A percentile compares a stretch with the other conserved stretches of the same genome.
These are phyloP conservation scores for Diaprepes abbreviatus DNA, from an alignment of 2,888 invertebrate genomes.

Conservation along the genomic window DNA sequence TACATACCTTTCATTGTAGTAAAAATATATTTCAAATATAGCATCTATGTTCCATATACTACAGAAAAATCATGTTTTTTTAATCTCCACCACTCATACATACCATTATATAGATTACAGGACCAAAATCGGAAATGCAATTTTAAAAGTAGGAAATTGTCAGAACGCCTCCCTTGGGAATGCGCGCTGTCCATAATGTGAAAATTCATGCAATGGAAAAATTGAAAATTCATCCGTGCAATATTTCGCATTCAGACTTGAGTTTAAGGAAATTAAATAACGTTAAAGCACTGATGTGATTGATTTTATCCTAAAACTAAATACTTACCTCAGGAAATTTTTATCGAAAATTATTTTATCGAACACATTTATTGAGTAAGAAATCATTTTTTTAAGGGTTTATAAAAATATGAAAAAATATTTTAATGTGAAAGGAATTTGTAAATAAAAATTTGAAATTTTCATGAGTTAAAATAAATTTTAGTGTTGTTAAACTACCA, in stretches of 20 bases:
- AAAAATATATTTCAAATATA: too few species aligned
- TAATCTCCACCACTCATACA: neutral
- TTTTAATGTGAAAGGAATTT: too few species aligned
- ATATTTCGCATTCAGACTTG: slow-evolving; percentile 40
- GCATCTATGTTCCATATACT: too few species aligned
- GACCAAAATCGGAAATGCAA: slow-evolving; percentile 43
- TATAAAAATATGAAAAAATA: too few species aligned
- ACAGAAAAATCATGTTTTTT: neutral
- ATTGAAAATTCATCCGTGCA: slow-evolving; percentile 40
- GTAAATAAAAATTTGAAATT: too few species aligned
- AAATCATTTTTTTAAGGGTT: too few species aligned
- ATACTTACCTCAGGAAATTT: slow-evolving; percentile 11
- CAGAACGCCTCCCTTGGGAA: slow-evolving; percentile 44
- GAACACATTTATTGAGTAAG: too few species aligned
- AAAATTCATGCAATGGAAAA: slow-evolving; percentile 41
- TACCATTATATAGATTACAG: slow-evolving; percentile 11
- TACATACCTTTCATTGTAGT: too few species aligned
- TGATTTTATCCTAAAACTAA: slow-evolving; percentile 15
- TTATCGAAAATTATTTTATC: neutral
- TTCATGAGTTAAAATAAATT: too few species aligned
- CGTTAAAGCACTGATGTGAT: slow-evolving; percentile 19
- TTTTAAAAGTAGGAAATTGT: slow-evolving; percentile 48
- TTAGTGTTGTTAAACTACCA: too few species aligned
- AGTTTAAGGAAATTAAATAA: slow-evolving; percentile 31
- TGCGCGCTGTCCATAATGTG: slow-evolving; percentile 33